Evolutionary conservation across 2,888 invertebrate species (phyloP), one percentile per base, ranked within the genome.

Genomic region (Epicampocera succincta): DNA sequence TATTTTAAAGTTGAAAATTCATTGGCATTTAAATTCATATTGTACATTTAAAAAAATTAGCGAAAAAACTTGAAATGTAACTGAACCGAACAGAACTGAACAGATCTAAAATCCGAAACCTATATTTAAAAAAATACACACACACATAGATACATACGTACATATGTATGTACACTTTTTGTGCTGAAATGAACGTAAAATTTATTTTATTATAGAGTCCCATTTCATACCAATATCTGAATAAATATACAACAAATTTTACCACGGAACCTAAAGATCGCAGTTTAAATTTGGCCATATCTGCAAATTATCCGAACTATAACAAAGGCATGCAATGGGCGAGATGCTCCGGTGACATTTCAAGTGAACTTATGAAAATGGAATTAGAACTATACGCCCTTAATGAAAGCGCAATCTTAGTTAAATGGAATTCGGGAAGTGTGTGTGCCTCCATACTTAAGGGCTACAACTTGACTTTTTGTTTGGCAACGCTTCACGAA

Each of bases 261-360:
- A 87, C 90, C 85, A 88, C 92, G 89, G 91, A 92, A 87, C 91
- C 92, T 89, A 76, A 82, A 68, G 72, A 87, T 90, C 83, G 85
- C 94, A 87, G 95, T 94, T 87, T 87, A 21, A 88, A 87, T 80
- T 96, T 96, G 91, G 96, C 96, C 2, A 95, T 96, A 85, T 93
- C 96, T 3, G 95, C 95, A 1, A 96, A 96, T 87, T 93, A 93
- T 50, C 91, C 92, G 0, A 90, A 89, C 17, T 92, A 92, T 80
- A 96, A 95, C 82, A 96, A 95, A 89, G 96, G 96, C 1, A 95
- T 97, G 94, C 92, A 94, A 3, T 96, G 96, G 96, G 95, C 96
- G 5, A 93, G 93, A 48, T 97, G 96, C 77, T 86, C 85, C 1
- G 86, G 85, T 15, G 84, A 84, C 46, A 52, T 84, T 15, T 79